These are phyloP conservation scores for Bombycilla garrulus DNA, from an alignment of 2,113 vertebrate genomes.

Conservation along the genomic window DNA sequence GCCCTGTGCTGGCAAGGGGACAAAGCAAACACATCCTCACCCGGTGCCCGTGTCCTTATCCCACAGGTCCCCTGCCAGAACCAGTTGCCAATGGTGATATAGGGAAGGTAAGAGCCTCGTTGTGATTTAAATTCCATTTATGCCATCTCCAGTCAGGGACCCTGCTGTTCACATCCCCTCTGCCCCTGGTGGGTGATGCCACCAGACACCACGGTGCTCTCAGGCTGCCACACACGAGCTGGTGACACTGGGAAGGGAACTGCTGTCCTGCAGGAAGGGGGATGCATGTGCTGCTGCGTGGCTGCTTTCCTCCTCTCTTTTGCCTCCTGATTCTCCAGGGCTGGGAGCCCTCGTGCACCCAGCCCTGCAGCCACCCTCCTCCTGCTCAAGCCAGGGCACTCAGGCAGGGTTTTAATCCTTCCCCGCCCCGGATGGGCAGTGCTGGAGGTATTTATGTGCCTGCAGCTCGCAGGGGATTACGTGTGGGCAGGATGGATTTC, in stretches of 20 bases:
- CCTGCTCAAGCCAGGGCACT: background rate
- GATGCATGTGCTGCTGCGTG: background rate
- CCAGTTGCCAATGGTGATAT: slow-evolving; percentile 83
- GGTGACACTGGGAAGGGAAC: background rate
- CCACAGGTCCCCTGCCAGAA: slow-evolving; percentile 84
- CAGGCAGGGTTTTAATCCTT: slow-evolving; percentile 22
- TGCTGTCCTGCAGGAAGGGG: background rate
- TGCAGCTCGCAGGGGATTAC: background rate
- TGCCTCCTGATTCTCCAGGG: background rate
- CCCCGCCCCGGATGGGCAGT: background rate
- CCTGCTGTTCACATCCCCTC: background rate
- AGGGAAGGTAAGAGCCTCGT: slow-evolving; percentile 81
- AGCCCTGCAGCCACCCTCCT: background rate
- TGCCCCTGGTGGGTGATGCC: background rate
- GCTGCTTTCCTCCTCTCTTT: background rate
- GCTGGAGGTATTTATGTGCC: slow-evolving; percentile 19
- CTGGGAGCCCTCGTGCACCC: background rate
- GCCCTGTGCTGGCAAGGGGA: background rate
- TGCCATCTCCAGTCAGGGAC: background rate
- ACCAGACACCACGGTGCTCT: background rate
- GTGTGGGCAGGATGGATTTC: background rate
- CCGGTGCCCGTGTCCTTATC: accelerated
- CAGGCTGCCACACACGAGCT: background rate
- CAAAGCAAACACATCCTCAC: background rate
- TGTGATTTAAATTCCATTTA: background rate